Base-by-base conservation (phyloP, 2,888 invertebrate genomes). In the Cyclophora albipunctata region DNA sequence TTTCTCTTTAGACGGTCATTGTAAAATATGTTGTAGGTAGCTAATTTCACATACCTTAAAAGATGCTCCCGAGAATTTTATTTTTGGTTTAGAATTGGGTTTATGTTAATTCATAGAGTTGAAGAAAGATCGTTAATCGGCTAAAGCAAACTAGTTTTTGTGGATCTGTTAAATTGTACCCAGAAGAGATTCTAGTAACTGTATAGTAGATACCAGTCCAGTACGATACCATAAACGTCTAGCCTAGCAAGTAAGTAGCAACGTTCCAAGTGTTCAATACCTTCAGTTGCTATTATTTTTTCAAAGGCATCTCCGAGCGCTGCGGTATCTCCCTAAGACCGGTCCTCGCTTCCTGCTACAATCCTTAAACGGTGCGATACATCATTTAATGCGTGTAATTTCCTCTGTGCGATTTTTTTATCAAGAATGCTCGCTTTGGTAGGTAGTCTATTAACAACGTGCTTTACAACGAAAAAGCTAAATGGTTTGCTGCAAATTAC, bases 281-380 rank as follows among this genome's bases (percentile, higher is more conserved):
- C 67, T 73, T 68, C 74, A 73, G 79, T 75, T 84, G 67, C 58
- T 62, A 55, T 68, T 66, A 69, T 72, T 79, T 81, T 83, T 84
- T 75, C 60, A 63, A 57, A 54, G 45, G 50, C 69, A 68, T 73
- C 71, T 67, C 71, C 67, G 62, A 44, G 60, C 60, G 59, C 59
- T 62, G 68, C 62, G 55, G 64, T 67, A 65, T 64, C 62, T 67
- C 57, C 66, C 66, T 62, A 20, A 63, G 71, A 79, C 77, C 72
- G 73, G 80, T 75, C 63, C 53, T 53, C 50, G 69, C 78, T 84
- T 85, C 85, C 84, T 85, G 75, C 71, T 76, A 64, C 71, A 64
- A 66, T 75, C 81, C 83, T 74, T 82, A 83, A 78, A 79, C 64
- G 78, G 79, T 49, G 60, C 64, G 66, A 64, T 71, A 70, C 69